These are phyloP conservation scores for Leptura quadrifasciata DNA, from an alignment of 2,888 invertebrate genomes.

Conservation along the genomic window DNA sequence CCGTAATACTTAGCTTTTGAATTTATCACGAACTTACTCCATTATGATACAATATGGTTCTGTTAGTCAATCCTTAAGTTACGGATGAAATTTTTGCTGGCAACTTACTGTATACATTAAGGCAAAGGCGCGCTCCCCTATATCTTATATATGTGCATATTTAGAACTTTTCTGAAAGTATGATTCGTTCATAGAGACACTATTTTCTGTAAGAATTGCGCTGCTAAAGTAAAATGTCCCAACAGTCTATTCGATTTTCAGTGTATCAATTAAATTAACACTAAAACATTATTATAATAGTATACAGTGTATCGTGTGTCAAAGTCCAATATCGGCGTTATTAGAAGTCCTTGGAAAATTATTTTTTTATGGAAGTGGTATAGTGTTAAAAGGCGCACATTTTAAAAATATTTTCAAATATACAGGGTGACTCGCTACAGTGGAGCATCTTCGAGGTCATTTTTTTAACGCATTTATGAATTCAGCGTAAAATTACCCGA, in stretches of 20 bases:
- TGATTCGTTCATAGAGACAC: neutral
- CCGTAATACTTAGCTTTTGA: neutral
- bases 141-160: neutral
- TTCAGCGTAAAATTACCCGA: too few relatives aligned
- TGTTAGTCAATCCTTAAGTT: neutral
- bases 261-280: too few relatives aligned
- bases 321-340: too few relatives aligned
- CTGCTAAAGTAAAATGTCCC: neutral
- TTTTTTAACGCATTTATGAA: too few relatives aligned
- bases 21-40: neutral
- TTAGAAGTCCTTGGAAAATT: too few relatives aligned
- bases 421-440: too few relatives aligned
- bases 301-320: too few relatives aligned
- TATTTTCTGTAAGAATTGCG: neutral
- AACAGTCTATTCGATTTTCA: neutral
- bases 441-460: too few relatives aligned
- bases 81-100: neutral
- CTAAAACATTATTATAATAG: too few relatives aligned
- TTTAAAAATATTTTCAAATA: too few relatives aligned
- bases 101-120: neutral
- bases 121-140: neutral
- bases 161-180: conserved; percentile 1
- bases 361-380: too few relatives aligned
- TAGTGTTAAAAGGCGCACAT: too few relatives aligned
- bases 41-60: neutral